phyloP scores from a whole-genome alignment of 2,797 vertebrate species.

The Myripristis jacobus region DNA sequence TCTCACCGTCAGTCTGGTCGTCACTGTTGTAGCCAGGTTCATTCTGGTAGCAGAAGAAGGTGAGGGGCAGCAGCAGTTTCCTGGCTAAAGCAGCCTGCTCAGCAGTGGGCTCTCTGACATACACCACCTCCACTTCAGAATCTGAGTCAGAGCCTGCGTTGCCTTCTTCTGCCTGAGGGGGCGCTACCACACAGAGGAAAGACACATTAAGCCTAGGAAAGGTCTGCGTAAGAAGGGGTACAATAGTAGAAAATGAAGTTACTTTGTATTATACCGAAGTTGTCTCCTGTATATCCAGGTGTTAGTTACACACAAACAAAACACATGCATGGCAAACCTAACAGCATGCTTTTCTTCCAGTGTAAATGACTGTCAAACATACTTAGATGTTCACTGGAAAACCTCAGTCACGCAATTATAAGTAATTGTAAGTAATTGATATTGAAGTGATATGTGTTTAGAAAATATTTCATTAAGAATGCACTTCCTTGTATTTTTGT shows the following conservation, averaged over 20 bases:
- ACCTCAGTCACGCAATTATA: not conserved
- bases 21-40: constrained; percentile 91
- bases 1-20: constrained; percentile 91
- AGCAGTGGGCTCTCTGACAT: constrained; percentile 87
- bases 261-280: constrained; percentile 16
- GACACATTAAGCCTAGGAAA: constrained; percentile 1
- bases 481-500: constrained; percentile 4
- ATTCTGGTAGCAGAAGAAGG: constrained; percentile 97
- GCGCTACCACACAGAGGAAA: constrained; percentile 59
- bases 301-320: constrained; percentile 71
- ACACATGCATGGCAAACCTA: constrained; percentile 70
- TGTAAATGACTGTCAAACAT: not conserved
- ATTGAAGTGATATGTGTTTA: constrained; percentile 27
- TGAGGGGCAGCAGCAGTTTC: constrained; percentile 88
- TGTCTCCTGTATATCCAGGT: constrained; percentile 9
- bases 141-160: constrained; percentile 57
- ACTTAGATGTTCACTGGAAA: not conserved
- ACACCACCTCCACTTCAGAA: constrained; percentile 88
- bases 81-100: constrained; percentile 90
- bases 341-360: constrained; percentile 65
- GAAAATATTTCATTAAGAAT: constrained; percentile 14
- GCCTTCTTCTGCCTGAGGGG: constrained; percentile 42
- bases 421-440: too few species aligned
- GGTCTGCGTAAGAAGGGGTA: not conserved
- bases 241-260: constrained; percentile 8